phyloP scores from a whole-genome alignment of 2,888 invertebrate species.

The Zonitis immaculata region DNA sequence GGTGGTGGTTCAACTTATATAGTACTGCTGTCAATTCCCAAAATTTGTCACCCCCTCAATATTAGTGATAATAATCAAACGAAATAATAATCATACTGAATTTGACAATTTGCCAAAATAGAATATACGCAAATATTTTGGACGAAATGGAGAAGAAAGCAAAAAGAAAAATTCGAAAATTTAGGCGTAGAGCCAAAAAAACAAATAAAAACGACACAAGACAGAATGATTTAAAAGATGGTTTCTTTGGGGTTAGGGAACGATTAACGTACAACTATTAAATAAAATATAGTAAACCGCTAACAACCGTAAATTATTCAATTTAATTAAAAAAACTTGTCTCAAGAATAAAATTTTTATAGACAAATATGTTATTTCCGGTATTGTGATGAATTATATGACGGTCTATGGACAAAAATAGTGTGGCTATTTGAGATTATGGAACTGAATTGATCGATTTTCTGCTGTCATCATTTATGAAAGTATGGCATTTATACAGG shows the following conservation, averaged over 20 bases:
- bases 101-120: neutral
- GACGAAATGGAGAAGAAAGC: neutral
- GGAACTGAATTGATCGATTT: neutral
- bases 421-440: conserved; percentile 3
- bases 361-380: neutral
- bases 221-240: neutral
- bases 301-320: neutral
- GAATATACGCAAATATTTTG: neutral
- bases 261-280: neutral
- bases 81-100: neutral
- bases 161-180: neutral
- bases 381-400: neutral
- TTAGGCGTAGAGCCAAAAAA: neutral
- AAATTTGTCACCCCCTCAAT: neutral
- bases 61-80: neutral
- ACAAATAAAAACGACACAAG: neutral
- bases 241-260: neutral
- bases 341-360: no score
- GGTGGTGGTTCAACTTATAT: no score
- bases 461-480: neutral
- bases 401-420: neutral
- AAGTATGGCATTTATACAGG: neutral
- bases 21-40: neutral
- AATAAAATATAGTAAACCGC: neutral
- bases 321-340: no score